A percentile compares a stretch with the other conserved stretches of the same genome.
These are phyloP conservation scores for Anolis carolinensis DNA, from an alignment of 2,113 vertebrate species.

Conservation along the genomic window DNA sequence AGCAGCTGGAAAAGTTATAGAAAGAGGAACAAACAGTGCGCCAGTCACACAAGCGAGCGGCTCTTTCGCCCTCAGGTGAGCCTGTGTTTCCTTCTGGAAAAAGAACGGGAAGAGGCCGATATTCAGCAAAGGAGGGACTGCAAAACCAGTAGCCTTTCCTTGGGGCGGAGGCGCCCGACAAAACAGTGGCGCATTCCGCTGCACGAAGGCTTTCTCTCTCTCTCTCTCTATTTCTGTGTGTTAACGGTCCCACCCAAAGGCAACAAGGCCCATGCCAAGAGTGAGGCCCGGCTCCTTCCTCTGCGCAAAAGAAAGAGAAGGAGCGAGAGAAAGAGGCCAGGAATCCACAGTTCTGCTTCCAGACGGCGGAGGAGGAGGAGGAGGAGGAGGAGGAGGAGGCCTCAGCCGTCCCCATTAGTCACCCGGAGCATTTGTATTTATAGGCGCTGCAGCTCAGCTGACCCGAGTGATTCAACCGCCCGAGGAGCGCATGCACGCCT, in stretches of 20 bases:
- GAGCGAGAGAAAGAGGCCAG: background rate
- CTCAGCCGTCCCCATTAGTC: conserved; percentile 48
- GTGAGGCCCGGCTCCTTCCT: conserved; percentile 30
- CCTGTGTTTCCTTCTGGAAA: too few relatives aligned
- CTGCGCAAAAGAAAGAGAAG: too few relatives aligned
- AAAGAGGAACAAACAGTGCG: too few relatives aligned
- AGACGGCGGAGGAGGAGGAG: background rate
- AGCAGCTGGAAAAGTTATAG: too few relatives aligned
- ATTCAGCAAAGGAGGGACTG: too few relatives aligned
- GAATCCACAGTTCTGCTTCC: conserved; percentile 11
- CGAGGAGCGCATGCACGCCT: conserved; percentile 42
- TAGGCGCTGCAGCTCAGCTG: conserved; percentile 62
- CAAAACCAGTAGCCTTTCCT: background rate
- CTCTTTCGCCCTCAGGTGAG: too few relatives aligned
- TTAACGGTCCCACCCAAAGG: background rate
- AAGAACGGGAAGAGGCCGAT: too few relatives aligned
- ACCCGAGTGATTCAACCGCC: conserved; percentile 61
- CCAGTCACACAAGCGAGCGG: too few relatives aligned
- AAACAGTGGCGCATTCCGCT: background rate
- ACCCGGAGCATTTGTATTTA: conserved; percentile 41
- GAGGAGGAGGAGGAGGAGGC: background rate
- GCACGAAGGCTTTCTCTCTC: too few relatives aligned
- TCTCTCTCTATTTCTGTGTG: background rate
- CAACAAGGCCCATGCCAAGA: conserved; percentile 24
- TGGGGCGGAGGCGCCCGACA: too few relatives aligned